A percentile compares a stretch with the other conserved stretches of the same genome.
Conservation (phyloP, 2,888 invertebrate genomes). For the Neoascia interrupta region DNA sequence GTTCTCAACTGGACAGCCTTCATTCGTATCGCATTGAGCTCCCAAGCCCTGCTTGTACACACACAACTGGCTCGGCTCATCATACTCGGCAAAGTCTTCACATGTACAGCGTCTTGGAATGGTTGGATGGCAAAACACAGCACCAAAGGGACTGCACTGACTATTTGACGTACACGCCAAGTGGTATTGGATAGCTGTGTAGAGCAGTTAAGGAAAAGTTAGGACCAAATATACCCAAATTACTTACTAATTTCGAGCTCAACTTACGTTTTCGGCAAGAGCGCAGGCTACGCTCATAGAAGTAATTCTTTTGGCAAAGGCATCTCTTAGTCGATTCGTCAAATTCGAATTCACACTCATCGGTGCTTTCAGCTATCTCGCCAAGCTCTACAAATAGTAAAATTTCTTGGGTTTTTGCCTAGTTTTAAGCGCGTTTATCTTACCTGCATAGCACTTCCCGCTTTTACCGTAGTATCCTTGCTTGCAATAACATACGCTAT, state of each 20-base stretch:
- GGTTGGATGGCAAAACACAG: slow-evolving; percentile 73
- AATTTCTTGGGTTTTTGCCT: neutral
- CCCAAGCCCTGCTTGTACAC: slow-evolving; percentile 76
- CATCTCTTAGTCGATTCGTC: slow-evolving; percentile 75
- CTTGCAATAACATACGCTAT: slow-evolving; percentile 76
- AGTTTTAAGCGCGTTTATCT: neutral
- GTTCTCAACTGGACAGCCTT: slow-evolving; percentile 74
- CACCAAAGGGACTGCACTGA: slow-evolving; percentile 79
- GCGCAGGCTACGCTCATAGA: slow-evolving; percentile 76
- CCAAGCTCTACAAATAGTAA: slow-evolving; percentile 75
- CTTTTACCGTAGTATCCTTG: slow-evolving; percentile 76
- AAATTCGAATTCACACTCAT: slow-evolving; percentile 76
- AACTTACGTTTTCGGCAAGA: slow-evolving; percentile 78
- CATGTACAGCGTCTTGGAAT: slow-evolving; percentile 77
- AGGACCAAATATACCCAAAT: too few species aligned
- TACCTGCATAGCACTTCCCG: slow-evolving; percentile 78
- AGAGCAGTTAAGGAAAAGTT: too few species aligned
- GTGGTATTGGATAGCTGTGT: slow-evolving; percentile 75
- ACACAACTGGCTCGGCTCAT: slow-evolving; percentile 76
- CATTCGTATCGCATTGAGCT: slow-evolving; percentile 75
- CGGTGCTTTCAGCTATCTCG: slow-evolving; percentile 77
- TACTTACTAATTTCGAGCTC: too few species aligned
- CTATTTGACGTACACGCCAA: slow-evolving; percentile 77
- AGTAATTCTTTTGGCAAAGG: slow-evolving; percentile 77
- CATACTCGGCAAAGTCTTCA: slow-evolving; percentile 76